Percentiles rank a stretch among this genome's conserved stretches.
Evolutionary conservation across 2,888 invertebrate genomes (phyloP).

Genomic region (Hypomecis punctinalis): DNA sequence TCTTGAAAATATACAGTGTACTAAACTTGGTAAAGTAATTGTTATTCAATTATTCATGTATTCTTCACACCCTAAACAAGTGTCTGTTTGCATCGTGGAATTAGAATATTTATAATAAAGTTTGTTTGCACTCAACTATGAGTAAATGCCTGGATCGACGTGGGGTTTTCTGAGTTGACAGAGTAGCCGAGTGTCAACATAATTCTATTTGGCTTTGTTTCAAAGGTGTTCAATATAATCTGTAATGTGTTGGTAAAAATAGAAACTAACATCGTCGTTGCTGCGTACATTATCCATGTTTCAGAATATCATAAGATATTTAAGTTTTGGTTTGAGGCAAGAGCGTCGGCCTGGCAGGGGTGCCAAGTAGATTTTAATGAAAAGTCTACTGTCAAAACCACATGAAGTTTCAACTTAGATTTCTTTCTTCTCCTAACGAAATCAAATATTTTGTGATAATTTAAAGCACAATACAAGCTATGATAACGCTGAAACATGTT

Average conservation of each 20-base stretch:
- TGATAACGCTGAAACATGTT: no score
- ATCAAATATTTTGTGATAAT: no score
- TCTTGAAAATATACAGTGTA: neutral
- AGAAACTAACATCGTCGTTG: slow-evolving; percentile 33
- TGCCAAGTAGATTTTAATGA: no score
- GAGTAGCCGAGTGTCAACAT: slow-evolving; percentile 35
- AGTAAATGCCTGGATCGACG: slow-evolving; percentile 7
- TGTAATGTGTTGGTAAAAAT: slow-evolving; percentile 35
- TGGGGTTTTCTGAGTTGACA: slow-evolving; percentile 29
- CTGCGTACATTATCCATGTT: neutral
- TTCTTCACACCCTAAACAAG: slow-evolving; percentile 13
- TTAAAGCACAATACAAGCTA: no score
- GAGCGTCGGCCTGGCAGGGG: no score
- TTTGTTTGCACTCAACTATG: slow-evolving; percentile 9
- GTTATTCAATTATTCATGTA: slow-evolving; percentile 15
- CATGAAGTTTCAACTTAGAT: no score
- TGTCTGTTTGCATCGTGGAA: neutral
- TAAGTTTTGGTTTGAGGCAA: no score
- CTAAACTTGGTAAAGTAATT: neutral
- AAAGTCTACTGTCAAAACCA: no score
- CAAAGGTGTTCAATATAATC: slow-evolving; percentile 17
- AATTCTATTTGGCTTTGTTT: slow-evolving; percentile 41
- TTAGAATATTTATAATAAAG: slow-evolving; percentile 2
- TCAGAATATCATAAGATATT: neutral
- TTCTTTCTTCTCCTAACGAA: no score